Evolutionary conservation across 2,113 vertebrate species (phyloP).

Genomic region (Phyllostomus discolor): DNA sequence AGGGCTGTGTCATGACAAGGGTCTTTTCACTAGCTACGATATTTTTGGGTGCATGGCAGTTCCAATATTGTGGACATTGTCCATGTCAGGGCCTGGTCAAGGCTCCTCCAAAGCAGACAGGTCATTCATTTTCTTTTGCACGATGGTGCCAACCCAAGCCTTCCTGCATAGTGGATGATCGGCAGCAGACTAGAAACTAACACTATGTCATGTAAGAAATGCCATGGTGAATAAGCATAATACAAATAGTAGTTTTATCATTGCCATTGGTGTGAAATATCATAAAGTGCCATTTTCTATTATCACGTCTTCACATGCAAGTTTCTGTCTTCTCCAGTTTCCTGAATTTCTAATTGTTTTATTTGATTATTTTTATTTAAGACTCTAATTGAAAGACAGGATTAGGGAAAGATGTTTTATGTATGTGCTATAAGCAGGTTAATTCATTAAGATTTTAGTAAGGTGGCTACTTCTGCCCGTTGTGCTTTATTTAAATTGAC

Average conservation of each 20-base stretch:
- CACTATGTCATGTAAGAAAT: background rate
- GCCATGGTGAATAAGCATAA: background rate
- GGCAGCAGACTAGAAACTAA: background rate
- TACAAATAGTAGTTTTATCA: background rate
- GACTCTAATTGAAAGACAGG: background rate
- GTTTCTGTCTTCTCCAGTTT: background rate
- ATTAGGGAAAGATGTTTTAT: background rate
- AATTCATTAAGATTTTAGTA: background rate
- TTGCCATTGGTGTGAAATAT: background rate
- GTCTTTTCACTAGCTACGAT: background rate
- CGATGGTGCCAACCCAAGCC: background rate
- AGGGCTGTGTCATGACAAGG: background rate
- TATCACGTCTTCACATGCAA: background rate
- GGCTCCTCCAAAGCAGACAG: background rate
- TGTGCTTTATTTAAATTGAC: background rate
- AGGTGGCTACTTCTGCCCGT: background rate
- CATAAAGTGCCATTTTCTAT: background rate
- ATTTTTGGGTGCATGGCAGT: background rate
- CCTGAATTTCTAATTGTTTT: background rate
- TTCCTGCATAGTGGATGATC: background rate
- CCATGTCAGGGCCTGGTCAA: background rate
- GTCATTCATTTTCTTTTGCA: background rate
- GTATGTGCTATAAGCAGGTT: background rate
- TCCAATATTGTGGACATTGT: background rate
- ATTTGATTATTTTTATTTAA: background rate